Percentiles rank a stretch among this genome's conserved stretches.
phyloP scores from a whole-genome alignment of 2,797 vertebrate species.

The Xyrichtys novacula region DNA sequence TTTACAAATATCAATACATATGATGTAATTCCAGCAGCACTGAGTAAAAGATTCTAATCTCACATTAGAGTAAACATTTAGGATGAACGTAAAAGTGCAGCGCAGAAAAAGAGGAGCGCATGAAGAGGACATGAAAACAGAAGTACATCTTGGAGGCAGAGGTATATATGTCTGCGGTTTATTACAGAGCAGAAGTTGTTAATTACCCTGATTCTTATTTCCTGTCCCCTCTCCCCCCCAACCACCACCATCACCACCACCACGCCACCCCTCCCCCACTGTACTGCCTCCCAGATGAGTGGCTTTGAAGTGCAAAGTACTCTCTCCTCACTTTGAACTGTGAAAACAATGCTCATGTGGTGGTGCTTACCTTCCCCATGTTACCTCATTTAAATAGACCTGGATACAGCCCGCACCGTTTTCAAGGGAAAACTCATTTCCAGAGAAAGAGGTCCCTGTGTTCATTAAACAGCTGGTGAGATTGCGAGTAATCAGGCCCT shows the following conservation, averaged over 20 bases:
- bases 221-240: conserved; percentile 86
- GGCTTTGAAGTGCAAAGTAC: conserved; percentile 94
- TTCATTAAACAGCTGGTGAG: conserved; percentile 87
- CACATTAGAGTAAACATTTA: conserved; percentile 58
- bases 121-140: conserved; percentile 62
- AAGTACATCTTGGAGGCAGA: conserved; percentile 75
- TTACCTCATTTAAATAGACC: conserved; percentile 92
- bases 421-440: conserved; percentile 89
- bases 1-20: conserved; percentile 37
- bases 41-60: conserved; percentile 34
- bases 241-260: conserved; percentile 30
- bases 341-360: conserved; percentile 90
- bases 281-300: conserved; percentile 89
- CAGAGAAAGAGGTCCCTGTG: conserved; percentile 85
- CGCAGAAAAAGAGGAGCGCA: conserved; percentile 25
- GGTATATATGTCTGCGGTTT: conserved; percentile 81
- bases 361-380: conserved; percentile 88
- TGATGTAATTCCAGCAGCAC: conserved; percentile 35
- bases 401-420: conserved; percentile 85
- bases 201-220: conserved; percentile 92
- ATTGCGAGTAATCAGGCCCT: conserved; percentile 77
- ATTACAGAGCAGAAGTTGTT: conserved; percentile 92
- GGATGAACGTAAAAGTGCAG: conserved; percentile 56
- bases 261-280: conserved; percentile 81
- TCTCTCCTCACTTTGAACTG: conserved; percentile 92